phyloP scores from a whole-genome alignment of 2,113 vertebrate genomes.

The Oreochromis tanganicae region DNA sequence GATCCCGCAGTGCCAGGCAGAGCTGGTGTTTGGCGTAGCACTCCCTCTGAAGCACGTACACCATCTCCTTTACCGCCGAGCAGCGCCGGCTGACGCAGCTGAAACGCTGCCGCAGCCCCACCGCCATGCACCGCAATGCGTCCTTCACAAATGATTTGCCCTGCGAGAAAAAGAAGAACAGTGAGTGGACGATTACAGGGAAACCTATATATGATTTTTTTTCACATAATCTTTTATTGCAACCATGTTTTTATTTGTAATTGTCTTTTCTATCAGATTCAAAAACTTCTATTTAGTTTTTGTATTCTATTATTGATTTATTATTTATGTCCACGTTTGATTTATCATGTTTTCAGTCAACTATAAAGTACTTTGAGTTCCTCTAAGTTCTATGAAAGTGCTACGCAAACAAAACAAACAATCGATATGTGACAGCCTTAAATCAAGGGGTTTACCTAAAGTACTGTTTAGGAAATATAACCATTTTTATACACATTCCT shows the following conservation, averaged over 20 bases:
- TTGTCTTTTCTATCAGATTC: neutral
- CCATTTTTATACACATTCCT: neutral
- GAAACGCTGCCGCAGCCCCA: slow-evolving; percentile 87
- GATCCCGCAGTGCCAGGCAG: slow-evolving; percentile 83
- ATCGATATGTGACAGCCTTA: neutral
- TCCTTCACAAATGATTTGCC: slow-evolving; percentile 96
- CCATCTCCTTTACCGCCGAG: slow-evolving; percentile 88
- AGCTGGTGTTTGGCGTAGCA: slow-evolving; percentile 92
- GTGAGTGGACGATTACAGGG: neutral
- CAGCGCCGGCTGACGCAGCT: slow-evolving; percentile 94
- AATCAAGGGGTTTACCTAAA: neutral
- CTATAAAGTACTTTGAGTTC: neutral
- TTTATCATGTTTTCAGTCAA: neutral
- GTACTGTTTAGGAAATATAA: neutral
- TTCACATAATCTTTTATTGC: neutral
- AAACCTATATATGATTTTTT: neutral
- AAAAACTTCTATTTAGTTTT: neutral
- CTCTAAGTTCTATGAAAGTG: neutral
- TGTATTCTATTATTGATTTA: neutral
- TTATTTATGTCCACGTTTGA: neutral
- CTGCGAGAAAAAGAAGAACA: slow-evolving; percentile 59
- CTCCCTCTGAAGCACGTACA: slow-evolving; percentile 86
- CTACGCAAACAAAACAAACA: neutral
- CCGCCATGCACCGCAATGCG: slow-evolving; percentile 87
- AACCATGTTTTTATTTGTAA: neutral